A percentile compares a stretch with the other conserved stretches of the same genome.
Conservation (phyloP, 2,797 vertebrate species). For the Lepilemur ruficaudatus region DNA sequence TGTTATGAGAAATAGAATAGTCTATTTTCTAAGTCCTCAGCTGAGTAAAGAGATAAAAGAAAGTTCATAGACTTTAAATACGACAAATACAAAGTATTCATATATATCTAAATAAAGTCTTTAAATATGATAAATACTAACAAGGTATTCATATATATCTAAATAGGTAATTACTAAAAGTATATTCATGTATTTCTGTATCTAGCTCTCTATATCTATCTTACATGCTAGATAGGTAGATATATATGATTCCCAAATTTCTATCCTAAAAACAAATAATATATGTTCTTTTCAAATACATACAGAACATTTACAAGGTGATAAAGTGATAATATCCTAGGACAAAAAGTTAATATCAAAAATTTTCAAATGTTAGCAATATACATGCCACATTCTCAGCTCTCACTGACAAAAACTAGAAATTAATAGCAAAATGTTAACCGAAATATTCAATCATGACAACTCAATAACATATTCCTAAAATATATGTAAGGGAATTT, state of each 20-base stretch:
- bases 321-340: not conserved
- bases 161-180: not conserved
- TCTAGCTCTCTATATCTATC: too few relatives aligned
- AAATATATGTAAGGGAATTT: not conserved
- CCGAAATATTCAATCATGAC: not conserved
- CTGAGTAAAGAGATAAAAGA: not conserved
- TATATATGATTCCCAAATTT: not conserved
- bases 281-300: not conserved
- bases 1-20: not conserved
- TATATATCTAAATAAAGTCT: not conserved
- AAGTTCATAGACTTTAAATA: not conserved
- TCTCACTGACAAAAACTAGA: not conserved
- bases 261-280: not conserved
- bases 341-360: not conserved
- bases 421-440: not conserved
- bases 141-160: not conserved
- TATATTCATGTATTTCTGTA: not conserved
- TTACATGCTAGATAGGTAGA: too few relatives aligned
- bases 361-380: not conserved
- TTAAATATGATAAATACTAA: not conserved
- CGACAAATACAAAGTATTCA: too few relatives aligned
- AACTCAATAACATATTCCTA: not conserved
- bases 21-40: not conserved
- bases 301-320: not conserved
- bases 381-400: not conserved